Evolutionary conservation across 2,888 invertebrate species (phyloP).

Genomic region (Piscicola geometra): DNA sequence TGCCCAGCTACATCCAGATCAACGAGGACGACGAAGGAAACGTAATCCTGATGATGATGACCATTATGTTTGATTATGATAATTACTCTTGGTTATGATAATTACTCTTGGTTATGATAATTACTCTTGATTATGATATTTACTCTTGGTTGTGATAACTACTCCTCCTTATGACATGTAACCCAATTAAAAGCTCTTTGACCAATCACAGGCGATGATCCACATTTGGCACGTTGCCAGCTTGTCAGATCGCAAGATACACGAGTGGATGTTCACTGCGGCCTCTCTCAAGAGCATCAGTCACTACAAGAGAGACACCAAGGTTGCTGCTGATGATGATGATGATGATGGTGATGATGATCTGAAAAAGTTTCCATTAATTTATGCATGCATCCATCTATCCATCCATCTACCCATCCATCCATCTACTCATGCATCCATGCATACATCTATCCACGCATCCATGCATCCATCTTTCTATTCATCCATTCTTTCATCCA

Average conservation of each 20-base stretch:
- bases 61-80: background rate
- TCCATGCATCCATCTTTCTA: too few species aligned
- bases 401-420: too few species aligned
- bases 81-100: background rate
- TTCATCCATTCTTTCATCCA: too few species aligned
- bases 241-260: slow-evolving; percentile 45
- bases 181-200: background rate
- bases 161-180: too few species aligned
- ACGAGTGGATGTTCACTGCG: slow-evolving; percentile 85
- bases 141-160: slow-evolving; percentile 13
- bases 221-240: slow-evolving; percentile 52
- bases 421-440: too few species aligned
- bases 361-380: too few species aligned
- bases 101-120: background rate
- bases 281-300: slow-evolving; percentile 84
- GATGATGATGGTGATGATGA: too few species aligned
- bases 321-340: slow-evolving; percentile 56
- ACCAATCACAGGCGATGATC: slow-evolving; percentile 36
- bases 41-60: slow-evolving; percentile 19
- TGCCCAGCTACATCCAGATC: slow-evolving; percentile 89
- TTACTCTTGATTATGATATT: slow-evolving; percentile 20
- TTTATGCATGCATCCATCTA: too few species aligned
- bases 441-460: too few species aligned
- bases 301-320: slow-evolving; percentile 88
- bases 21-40: slow-evolving; percentile 81